Conservation (phyloP, 1,140 invertebrate genomes). For the Drosophila murphyi region DNA sequence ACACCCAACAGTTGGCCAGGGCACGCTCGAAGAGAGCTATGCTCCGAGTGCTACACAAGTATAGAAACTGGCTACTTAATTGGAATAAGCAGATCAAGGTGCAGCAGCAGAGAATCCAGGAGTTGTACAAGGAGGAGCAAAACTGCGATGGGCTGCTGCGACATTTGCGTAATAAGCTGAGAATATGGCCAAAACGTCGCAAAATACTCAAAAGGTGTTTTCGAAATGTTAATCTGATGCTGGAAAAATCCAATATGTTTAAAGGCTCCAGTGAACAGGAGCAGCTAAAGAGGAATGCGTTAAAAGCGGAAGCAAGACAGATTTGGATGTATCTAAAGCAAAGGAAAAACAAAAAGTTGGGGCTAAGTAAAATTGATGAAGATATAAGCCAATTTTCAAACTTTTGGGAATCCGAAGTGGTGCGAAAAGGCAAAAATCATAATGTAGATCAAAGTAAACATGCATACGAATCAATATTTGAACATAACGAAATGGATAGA, state of each 20-base stretch:
- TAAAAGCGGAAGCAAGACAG: constrained; percentile 26
- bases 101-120: constrained; percentile 9
- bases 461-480: too few species aligned
- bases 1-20: not conserved
- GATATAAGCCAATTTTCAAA: constrained; percentile 12
- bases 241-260: not conserved
- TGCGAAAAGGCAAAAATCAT: not conserved
- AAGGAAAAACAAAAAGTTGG: not conserved
- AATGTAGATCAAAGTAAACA: too few species aligned
- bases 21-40: not conserved
- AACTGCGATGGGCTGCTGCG: constrained; percentile 2
- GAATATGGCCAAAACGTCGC: not conserved
- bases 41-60: constrained; percentile 8
- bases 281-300: constrained; percentile 6
- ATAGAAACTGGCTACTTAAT: constrained; percentile 26
- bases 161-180: constrained; percentile 23
- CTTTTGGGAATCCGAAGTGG: constrained; percentile 32
- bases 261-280: not conserved
- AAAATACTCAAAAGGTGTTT: constrained; percentile 18
- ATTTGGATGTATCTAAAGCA: constrained; percentile 12
- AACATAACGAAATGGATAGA: too few species aligned
- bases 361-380: not conserved
- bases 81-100: constrained; percentile 19
- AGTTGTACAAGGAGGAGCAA: constrained; percentile 12
- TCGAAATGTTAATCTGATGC: not conserved